phyloP scores from a whole-genome alignment of 2,797 vertebrate species.

The Masticophis lateralis region DNA sequence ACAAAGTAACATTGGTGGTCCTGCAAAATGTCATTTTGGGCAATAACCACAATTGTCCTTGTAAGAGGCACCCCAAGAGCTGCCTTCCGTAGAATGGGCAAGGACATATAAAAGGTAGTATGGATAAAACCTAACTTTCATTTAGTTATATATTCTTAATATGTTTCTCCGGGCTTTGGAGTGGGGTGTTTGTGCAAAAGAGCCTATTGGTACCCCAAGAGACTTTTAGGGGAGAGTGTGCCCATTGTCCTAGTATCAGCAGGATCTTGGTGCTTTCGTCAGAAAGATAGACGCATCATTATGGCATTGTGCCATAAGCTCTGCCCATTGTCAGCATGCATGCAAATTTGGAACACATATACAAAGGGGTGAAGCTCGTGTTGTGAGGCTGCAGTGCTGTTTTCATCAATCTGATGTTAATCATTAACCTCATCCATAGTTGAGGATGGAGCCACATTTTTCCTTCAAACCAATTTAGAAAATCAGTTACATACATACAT shows the following conservation, averaged over 20 bases:
- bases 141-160: not conserved
- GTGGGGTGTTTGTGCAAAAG: not conserved
- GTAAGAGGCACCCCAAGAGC: not conserved
- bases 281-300: not conserved
- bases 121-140: not conserved
- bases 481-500: not conserved
- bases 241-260: not conserved
- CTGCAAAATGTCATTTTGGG: not conserved
- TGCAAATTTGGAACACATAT: not conserved
- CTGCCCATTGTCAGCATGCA: not conserved
- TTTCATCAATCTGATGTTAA: not conserved
- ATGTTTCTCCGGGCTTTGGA: not conserved
- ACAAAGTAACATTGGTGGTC: not conserved
- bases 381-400: not conserved
- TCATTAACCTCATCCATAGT: not conserved
- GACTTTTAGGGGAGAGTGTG: not conserved
- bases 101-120: not conserved
- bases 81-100: not conserved
- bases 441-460: not conserved
- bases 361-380: not conserved
- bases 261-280: not conserved
- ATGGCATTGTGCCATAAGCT: not conserved
- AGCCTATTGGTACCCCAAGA: not conserved
- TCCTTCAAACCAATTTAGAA: not conserved
- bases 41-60: not conserved